Percentiles rank a stretch among this genome's conserved stretches.
Evolutionary conservation across 2,797 vertebrate genomes (phyloP).

Genomic region (Acanthopagrus latus): DNA sequence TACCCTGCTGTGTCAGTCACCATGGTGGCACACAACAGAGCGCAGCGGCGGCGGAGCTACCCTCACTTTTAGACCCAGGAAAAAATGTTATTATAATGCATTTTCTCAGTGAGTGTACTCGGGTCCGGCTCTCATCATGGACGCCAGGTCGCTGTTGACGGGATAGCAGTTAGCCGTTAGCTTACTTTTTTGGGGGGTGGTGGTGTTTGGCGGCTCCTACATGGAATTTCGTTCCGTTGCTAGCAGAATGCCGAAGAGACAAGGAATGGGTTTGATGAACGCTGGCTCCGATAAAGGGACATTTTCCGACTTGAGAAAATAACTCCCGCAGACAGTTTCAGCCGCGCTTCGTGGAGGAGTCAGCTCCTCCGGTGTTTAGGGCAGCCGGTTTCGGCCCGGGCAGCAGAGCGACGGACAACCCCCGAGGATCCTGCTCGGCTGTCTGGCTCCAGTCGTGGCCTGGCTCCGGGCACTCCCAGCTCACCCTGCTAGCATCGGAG

Average conservation of each 20-base stretch:
- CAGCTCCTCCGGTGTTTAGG: constrained; percentile 20
- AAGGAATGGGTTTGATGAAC: constrained; percentile 69
- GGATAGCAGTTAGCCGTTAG: constrained; percentile 52
- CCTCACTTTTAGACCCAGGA: constrained; percentile 67
- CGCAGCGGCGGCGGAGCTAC: constrained; percentile 62
- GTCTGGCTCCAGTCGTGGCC: constrained; percentile 83
- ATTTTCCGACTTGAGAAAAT: constrained; percentile 37
- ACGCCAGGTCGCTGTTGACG: constrained; percentile 44
- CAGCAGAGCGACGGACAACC: constrained; percentile 55
- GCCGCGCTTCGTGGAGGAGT: constrained; percentile 32
- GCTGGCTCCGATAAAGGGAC: constrained; percentile 59
- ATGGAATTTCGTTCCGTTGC: constrained; percentile 71
- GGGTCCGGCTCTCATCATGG: constrained; percentile 59
- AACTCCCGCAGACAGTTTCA: constrained; percentile 24
- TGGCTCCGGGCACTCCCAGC: constrained; percentile 81
- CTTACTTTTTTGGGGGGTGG: no score
- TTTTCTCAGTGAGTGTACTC: constrained; percentile 35
- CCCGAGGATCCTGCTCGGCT: constrained; percentile 73
- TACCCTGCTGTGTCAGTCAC: constrained; percentile 80
- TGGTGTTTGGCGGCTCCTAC: constrained; percentile 48
- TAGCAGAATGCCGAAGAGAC: constrained; percentile 77
- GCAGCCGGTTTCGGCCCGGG: constrained; percentile 57
- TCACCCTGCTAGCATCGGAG: constrained; percentile 59
- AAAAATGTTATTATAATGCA: constrained; percentile 51
- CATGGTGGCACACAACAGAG: constrained; percentile 87